Evolutionary conservation across 1,140 invertebrate species (phyloP).

Genomic region (Vanessa atalanta): DNA sequence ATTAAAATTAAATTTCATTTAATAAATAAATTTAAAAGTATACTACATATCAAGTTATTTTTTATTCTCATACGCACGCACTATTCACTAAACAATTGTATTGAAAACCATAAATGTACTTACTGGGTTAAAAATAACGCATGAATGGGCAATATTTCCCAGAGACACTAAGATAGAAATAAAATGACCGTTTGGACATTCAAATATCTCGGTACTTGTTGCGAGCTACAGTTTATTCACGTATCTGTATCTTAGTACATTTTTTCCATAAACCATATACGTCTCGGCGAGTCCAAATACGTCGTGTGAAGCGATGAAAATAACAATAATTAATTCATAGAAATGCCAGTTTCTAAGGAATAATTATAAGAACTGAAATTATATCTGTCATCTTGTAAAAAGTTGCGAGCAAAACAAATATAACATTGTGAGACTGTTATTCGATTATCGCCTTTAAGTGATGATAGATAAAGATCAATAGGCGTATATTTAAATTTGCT

Average conservation of each 20-base stretch:
- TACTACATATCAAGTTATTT: no score
- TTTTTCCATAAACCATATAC: slow-evolving; percentile 20
- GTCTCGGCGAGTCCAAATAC: slow-evolving; percentile 9
- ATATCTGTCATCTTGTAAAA: slow-evolving; percentile 34
- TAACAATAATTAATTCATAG: slow-evolving; percentile 10
- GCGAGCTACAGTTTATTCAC: slow-evolving; percentile 23
- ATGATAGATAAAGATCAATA: slow-evolving; percentile 19
- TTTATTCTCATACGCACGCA: no score
- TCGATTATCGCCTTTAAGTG: slow-evolving; percentile 26
- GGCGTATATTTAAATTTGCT: slow-evolving; percentile 26
- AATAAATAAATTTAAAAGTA: no score
- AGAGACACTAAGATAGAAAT: slow-evolving; percentile 42
- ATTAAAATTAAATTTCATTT: no score
- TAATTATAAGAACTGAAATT: slow-evolving; percentile 55
- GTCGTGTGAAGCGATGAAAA: slow-evolving; percentile 34
- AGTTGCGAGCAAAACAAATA: slow-evolving; percentile 9
- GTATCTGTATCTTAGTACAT: slow-evolving; percentile 13
- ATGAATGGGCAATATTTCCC: slow-evolving; percentile 50
- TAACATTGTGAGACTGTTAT: slow-evolving; percentile 23
- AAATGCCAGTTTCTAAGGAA: slow-evolving; percentile 33
- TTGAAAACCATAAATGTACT: slow-evolving; percentile 21
- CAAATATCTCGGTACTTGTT: slow-evolving; percentile 46
- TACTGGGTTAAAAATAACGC: slow-evolving; percentile 51
- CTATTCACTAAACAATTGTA: neutral
- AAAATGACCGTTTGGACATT: slow-evolving; percentile 47